Percentiles rank a stretch among this genome's conserved stretches.
Conservation (phyloP, 2,888 invertebrate species). For the Lottia gigantea region DNA sequence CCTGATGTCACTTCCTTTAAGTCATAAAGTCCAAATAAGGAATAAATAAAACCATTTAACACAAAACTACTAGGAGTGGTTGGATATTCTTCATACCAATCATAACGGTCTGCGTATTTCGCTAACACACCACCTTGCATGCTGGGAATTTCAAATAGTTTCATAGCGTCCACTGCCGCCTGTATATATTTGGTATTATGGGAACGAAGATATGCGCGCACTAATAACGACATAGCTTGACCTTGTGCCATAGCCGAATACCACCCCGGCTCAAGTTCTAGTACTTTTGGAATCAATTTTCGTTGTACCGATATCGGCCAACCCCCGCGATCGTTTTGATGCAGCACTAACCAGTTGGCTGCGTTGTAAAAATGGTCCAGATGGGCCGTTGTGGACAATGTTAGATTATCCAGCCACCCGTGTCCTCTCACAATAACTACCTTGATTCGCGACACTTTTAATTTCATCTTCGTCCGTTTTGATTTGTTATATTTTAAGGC, state of each 20-base stretch:
- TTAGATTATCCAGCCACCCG: conserved; percentile 64
- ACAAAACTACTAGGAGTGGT: conserved; percentile 91
- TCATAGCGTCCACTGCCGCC: conserved; percentile 84
- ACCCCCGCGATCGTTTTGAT: conserved; percentile 90
- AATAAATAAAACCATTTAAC: conserved; percentile 98
- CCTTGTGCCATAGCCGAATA: conserved; percentile 99
- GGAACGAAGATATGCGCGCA: conserved; percentile 85
- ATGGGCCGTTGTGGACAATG: conserved; percentile 79
- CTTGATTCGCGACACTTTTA: conserved; percentile 43
- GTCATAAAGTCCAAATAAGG: conserved; percentile 94
- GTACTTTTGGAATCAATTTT: conserved; percentile 50
- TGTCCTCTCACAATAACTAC: conserved; percentile 59
- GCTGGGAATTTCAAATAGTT: conserved; percentile 74
- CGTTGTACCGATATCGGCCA: conserved; percentile 88
- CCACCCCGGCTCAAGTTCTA: conserved; percentile 83
- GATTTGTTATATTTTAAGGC: conserved; percentile 50
- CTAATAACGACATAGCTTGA: conserved; percentile 89
- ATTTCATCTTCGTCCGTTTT: conserved; percentile 41
- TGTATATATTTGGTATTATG: conserved; percentile 78
- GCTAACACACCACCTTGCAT: conserved; percentile 57
- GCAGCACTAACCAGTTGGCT: conserved; percentile 89
- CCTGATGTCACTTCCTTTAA: conserved; percentile 81
- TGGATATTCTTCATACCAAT: conserved; percentile 99
- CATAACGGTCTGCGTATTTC: conserved; percentile 82
- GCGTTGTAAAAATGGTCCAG: conserved; percentile 91